Conservation (phyloP, 2,113 vertebrate species). For the Ailuropoda melanoleuca region DNA sequence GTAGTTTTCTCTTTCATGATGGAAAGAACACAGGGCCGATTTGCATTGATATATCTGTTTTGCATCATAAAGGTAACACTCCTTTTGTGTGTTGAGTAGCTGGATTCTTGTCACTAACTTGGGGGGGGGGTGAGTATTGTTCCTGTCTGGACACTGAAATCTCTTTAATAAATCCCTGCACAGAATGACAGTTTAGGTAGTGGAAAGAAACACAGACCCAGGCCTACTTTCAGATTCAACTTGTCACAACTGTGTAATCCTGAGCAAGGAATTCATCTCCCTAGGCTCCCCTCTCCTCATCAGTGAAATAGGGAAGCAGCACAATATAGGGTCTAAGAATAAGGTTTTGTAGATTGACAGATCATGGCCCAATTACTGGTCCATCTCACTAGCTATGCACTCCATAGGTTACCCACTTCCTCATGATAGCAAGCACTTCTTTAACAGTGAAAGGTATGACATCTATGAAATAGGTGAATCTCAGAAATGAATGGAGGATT, state of each 20-base stretch:
- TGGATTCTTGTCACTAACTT: conserved; percentile 20
- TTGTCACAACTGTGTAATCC: background rate
- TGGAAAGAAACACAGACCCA: background rate
- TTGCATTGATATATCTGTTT: conserved; percentile 43
- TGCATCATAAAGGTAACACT: background rate
- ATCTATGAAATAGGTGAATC: background rate
- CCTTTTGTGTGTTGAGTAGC: background rate
- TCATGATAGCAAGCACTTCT: background rate
- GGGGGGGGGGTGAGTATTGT: background rate
- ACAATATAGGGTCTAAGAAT: background rate
- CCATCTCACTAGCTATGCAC: background rate
- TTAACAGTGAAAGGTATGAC: background rate
- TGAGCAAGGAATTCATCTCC: background rate
- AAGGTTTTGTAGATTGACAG: background rate
- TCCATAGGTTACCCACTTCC: background rate
- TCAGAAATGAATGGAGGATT: background rate
- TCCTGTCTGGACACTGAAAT: conserved; percentile 3
- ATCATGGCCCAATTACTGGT: background rate
- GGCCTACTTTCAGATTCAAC: background rate
- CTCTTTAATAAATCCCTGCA: background rate
- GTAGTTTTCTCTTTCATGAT: conserved; percentile 38
- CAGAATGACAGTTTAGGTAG: background rate
- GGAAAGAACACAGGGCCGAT: conserved; percentile 1
- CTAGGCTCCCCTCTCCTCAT: background rate
- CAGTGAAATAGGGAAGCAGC: background rate